These are phyloP conservation scores for Oreochromis tanganicae DNA, from an alignment of 2,113 vertebrate genomes.

Conservation along the genomic window DNA sequence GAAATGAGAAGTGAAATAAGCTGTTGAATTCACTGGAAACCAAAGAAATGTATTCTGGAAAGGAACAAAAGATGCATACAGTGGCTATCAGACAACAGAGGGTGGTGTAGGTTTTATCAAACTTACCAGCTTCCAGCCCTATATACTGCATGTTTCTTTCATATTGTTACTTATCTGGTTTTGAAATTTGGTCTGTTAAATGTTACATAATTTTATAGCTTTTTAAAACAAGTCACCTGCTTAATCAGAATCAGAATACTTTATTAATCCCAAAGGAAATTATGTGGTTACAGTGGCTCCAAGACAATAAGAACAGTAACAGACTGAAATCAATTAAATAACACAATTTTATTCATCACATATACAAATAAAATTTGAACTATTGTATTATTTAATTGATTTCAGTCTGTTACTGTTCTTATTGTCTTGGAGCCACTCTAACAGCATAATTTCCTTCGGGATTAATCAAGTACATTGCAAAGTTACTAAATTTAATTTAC, in stretches of 20 bases:
- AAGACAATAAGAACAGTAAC: neutral
- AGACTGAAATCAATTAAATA: neutral
- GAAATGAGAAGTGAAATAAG: neutral
- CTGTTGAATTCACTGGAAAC: neutral
- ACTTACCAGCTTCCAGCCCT: neutral
- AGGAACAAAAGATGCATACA: neutral
- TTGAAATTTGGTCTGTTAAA: neutral
- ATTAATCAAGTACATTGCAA: neutral
- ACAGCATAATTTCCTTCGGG: neutral
- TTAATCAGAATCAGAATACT: neutral
- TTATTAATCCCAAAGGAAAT: neutral
- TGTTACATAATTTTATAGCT: neutral
- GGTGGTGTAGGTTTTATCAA: neutral
- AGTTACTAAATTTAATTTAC: neutral
- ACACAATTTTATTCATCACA: neutral
- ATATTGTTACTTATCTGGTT: neutral
- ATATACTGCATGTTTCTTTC: neutral
- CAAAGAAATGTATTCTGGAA: neutral
- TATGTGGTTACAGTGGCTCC: neutral
- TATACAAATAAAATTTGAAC: neutral
- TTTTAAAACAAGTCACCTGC: neutral
- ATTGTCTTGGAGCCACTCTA: neutral
- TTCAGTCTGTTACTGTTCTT: neutral
- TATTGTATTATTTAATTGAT: neutral
- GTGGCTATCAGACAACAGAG: neutral